These are phyloP conservation scores for Notiomystis cincta DNA, from an alignment of 2,113 vertebrate genomes.

Conservation along the genomic window DNA sequence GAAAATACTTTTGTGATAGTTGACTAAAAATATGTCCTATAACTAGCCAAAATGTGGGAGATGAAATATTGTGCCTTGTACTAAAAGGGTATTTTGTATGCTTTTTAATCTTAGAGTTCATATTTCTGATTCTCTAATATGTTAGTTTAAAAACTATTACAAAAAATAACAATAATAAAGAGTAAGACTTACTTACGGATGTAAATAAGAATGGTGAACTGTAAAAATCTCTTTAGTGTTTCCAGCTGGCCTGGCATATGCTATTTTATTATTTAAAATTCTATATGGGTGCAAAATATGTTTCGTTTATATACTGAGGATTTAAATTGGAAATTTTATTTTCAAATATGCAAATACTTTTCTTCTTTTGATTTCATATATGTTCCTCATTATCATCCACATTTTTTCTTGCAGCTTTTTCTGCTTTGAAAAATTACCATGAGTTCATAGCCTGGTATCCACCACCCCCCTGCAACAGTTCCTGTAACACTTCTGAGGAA, in stretches of 20 bases:
- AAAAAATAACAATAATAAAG: not conserved
- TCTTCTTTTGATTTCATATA: not conserved
- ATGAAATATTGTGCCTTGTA: not conserved
- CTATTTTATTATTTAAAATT: not conserved
- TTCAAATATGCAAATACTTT: not conserved
- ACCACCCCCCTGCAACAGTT: conserved; percentile 41
- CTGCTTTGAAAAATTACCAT: conserved; percentile 33
- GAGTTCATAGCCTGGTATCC: conserved; percentile 57
- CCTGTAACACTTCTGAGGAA: conserved; percentile 46
- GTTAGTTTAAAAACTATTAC: not conserved
- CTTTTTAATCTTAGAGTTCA: not conserved
- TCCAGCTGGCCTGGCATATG: not conserved
- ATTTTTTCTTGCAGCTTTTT: conserved; percentile 34
- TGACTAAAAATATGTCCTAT: not conserved
- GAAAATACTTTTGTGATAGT: not conserved
- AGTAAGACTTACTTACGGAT: not conserved
- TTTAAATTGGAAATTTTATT: not conserved
- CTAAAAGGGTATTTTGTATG: not conserved
- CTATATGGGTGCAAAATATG: not conserved
- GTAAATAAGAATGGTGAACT: not conserved
- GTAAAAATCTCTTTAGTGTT: not conserved
- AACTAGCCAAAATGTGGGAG: not conserved
- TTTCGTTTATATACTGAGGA: not conserved
- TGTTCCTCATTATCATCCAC: not conserved
- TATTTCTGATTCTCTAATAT: not conserved